Evolutionary conservation across 2,113 vertebrate species (phyloP).

Genomic region (Myotis davidii): DNA sequence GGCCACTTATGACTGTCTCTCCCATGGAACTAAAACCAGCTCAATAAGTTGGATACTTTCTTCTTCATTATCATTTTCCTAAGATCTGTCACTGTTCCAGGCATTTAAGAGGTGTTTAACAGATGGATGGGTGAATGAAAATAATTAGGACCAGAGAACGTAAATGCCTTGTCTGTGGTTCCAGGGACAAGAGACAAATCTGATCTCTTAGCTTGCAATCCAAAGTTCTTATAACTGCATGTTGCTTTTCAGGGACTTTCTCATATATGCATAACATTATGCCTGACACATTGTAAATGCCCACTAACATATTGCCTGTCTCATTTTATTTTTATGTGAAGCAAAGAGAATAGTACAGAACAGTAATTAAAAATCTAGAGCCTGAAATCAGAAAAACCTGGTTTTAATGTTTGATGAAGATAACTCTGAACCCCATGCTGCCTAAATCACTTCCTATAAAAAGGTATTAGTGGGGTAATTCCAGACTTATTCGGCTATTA

Average conservation of each 20-base stretch:
- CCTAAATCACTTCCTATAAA: neutral
- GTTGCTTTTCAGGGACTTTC: neutral
- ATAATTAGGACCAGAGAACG: neutral
- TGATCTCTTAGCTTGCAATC: neutral
- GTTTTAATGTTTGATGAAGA: neutral
- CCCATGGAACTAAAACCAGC: neutral
- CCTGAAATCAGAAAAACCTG: neutral
- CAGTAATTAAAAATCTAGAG: neutral
- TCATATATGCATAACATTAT: neutral
- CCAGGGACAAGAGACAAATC: neutral
- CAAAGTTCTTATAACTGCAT: neutral
- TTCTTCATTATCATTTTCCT: neutral
- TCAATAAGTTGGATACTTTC: neutral
- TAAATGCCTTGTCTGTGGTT: neutral
- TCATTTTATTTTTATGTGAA: conserved; percentile 16
- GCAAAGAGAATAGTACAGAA: conserved; percentile 26
- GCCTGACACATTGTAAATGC: neutral
- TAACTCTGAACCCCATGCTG: neutral
- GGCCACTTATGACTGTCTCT: neutral
- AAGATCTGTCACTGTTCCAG: neutral
- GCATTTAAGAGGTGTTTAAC: neutral
- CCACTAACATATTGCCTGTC: neutral
- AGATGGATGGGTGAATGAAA: neutral
- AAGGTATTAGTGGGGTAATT: neutral
- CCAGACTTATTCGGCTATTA: neutral